Percentiles rank a stretch among this genome's conserved stretches.
phyloP scores from a whole-genome alignment of 2,797 vertebrate species.

The Erethizon dorsatum region DNA sequence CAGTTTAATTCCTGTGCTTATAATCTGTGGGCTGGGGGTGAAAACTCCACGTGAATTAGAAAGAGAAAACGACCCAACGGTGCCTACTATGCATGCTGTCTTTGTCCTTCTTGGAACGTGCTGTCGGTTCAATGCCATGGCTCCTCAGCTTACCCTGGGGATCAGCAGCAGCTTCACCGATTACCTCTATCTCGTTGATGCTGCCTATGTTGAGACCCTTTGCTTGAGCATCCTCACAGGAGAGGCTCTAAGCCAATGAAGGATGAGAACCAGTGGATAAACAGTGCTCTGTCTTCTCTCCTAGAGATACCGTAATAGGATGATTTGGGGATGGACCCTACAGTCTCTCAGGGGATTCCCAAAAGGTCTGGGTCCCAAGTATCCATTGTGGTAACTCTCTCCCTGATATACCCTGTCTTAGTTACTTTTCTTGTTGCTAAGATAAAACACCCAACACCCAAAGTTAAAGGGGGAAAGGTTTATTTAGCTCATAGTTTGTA shows the following conservation, averaged over 20 bases:
- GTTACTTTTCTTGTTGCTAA: not conserved
- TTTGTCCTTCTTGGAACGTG: not conserved
- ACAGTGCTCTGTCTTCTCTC: not conserved
- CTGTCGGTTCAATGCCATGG: not conserved
- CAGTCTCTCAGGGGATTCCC: not conserved
- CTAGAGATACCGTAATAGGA: not conserved
- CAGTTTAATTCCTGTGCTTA: not conserved
- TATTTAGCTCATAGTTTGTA: not conserved
- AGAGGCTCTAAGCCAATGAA: not conserved
- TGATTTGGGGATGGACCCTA: not conserved
- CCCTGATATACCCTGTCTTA: not conserved
- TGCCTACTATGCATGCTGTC: not conserved
- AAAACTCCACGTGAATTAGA: not conserved
- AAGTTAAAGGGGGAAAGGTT: not conserved
- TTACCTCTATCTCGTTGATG: not conserved
- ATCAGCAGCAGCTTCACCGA: not conserved
- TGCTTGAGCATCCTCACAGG: not conserved
- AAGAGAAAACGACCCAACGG: not conserved
- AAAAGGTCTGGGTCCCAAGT: not conserved
- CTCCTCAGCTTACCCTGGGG: not conserved
- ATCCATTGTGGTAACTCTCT: no score
- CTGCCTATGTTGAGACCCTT: not conserved
- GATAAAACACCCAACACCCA: not conserved
- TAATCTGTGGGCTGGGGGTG: not conserved
- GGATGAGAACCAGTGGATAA: not conserved